A percentile compares a stretch with the other conserved stretches of the same genome.
Evolutionary conservation across 2,888 invertebrate genomes (phyloP).

Genomic region (Calephelis perditalis): DNA sequence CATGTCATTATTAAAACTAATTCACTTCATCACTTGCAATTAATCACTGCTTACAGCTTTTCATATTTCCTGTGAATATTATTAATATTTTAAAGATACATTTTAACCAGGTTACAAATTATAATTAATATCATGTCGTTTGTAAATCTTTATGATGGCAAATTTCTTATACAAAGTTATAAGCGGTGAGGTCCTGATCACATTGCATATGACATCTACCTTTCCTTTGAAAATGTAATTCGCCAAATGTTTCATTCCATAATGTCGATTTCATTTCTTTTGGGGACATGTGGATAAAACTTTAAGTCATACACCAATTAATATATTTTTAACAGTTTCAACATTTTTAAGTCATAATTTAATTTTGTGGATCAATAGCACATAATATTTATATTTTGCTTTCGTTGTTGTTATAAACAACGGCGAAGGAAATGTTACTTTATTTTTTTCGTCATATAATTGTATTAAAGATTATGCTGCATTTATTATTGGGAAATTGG

Average conservation of each 20-base stretch:
- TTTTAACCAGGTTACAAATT: no score
- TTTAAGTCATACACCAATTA: not conserved
- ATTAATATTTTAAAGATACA: no score
- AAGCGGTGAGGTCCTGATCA: conserved; percentile 2
- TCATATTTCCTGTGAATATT: no score
- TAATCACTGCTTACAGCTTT: conserved; percentile 10
- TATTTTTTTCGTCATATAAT: no score
- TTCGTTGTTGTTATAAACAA: no score
- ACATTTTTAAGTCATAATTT: not conserved
- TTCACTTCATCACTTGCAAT: conserved; percentile 7
- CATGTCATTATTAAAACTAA: conserved; percentile 6
- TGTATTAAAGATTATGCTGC: no score
- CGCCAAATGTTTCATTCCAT: conserved; percentile 32
- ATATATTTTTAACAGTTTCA: not conserved
- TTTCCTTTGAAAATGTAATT: conserved; percentile 46
- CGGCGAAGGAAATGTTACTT: no score
- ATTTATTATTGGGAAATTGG: no score
- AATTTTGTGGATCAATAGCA: not conserved
- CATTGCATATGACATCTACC: conserved; percentile 63
- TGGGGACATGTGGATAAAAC: not conserved
- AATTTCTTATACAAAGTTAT: not conserved
- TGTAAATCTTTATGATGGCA: not conserved
- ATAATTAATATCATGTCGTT: no score
- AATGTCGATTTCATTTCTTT: conserved; percentile 21
- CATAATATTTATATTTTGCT: no score